Percentiles rank a stretch among this genome's conserved stretches.
Evolutionary conservation across 2,888 invertebrate genomes (phyloP).

Genomic region (Oscheius myriophilus): DNA sequence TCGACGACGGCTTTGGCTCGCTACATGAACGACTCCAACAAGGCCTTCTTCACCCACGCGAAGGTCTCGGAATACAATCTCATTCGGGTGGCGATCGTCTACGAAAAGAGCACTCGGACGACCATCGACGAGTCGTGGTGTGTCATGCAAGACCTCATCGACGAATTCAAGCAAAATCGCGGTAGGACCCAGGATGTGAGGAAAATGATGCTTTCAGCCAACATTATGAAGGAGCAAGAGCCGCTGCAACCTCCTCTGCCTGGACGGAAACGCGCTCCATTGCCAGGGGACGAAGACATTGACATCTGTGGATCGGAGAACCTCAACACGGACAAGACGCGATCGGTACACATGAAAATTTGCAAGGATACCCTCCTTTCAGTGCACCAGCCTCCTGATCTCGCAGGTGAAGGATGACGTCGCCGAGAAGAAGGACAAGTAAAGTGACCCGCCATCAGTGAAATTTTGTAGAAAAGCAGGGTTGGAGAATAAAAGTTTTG

Average conservation of each 20-base stretch:
- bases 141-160: constrained; percentile 10
- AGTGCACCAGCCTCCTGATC: too few species aligned
- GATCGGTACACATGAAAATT: neutral
- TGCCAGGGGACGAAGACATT: constrained; percentile 7
- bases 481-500: too few species aligned
- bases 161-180: constrained; percentile 11
- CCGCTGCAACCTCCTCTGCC: neutral
- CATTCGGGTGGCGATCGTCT: constrained; percentile 25
- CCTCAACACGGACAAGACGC: neutral
- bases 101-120: constrained; percentile 22
- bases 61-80: constrained; percentile 23
- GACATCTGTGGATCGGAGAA: constrained; percentile 10
- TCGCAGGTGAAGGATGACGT: too few species aligned
- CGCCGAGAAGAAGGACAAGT: too few species aligned
- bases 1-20: constrained; percentile 34
- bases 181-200: too few species aligned
- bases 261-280: neutral
- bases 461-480: too few species aligned
- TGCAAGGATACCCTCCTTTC: too few species aligned
- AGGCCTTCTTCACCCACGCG: constrained; percentile 41
- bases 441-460: too few species aligned
- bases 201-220: too few species aligned
- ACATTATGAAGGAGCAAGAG: too few species aligned
- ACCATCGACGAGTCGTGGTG: constrained; percentile 29
- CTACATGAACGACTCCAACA: constrained; percentile 39